A percentile compares a stretch with the other conserved stretches of the same genome.
phyloP scores from a whole-genome alignment of 2,888 invertebrate species.

The Plusia festucae region DNA sequence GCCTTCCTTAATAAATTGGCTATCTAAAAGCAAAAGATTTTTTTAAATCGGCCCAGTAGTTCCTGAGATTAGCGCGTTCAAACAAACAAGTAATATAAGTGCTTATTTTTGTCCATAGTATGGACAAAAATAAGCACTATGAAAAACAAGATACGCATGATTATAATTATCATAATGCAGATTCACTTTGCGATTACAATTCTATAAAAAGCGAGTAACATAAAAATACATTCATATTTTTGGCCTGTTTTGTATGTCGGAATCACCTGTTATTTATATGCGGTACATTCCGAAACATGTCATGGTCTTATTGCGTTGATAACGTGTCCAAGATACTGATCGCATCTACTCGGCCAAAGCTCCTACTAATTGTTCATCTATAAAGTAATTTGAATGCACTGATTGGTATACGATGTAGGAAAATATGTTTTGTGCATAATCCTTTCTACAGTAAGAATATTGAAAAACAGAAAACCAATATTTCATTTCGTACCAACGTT shows the following conservation, averaged over 20 bases:
- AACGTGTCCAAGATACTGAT: constrained; percentile 43
- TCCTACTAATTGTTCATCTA: constrained; percentile 23
- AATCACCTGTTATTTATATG: constrained; percentile 57
- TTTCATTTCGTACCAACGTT: too few species aligned
- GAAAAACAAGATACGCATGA: not conserved
- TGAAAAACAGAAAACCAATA: too few species aligned
- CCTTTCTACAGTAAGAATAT: too few species aligned
- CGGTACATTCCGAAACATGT: constrained; percentile 53
- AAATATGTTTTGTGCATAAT: too few species aligned
- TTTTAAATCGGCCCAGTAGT: too few species aligned
- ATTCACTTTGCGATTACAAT: constrained; percentile 37
- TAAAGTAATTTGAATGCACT: too few species aligned
- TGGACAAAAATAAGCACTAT: not conserved
- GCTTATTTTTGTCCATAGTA: too few species aligned
- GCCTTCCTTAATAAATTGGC: too few species aligned
- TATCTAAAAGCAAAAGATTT: too few species aligned
- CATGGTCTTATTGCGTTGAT: constrained; percentile 50
- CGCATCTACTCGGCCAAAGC: constrained; percentile 28
- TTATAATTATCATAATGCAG: not conserved
- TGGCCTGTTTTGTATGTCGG: constrained; percentile 46
- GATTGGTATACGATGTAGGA: not conserved
- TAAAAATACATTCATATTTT: constrained; percentile 48
- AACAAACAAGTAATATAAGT: too few species aligned
- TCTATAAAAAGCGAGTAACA: constrained; percentile 40
- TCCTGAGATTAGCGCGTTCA: too few species aligned